phyloP scores from a whole-genome alignment of 2,888 invertebrate genomes.

The Gerris lacustris region DNA sequence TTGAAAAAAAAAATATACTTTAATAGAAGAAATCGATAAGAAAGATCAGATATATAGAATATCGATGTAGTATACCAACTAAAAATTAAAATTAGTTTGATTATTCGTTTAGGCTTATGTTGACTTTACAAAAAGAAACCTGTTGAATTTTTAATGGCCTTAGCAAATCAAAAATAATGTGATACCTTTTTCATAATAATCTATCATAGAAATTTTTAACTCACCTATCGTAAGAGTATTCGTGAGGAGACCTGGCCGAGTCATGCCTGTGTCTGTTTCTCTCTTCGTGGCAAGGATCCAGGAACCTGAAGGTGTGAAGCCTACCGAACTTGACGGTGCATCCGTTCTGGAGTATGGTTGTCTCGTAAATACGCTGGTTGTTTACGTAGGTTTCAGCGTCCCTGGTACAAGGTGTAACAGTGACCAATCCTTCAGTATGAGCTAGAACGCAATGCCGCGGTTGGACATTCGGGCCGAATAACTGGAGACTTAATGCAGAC shows the following conservation, averaged over 20 bases:
- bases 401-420: slow-evolving; percentile 81
- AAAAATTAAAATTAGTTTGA: too few relatives aligned
- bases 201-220: neutral
- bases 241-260: slow-evolving; percentile 48
- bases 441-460: slow-evolving; percentile 91
- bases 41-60: too few relatives aligned
- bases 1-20: too few relatives aligned
- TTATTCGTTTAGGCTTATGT: too few relatives aligned
- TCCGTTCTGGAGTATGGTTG: slow-evolving; percentile 79
- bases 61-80: too few relatives aligned
- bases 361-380: slow-evolving; percentile 80
- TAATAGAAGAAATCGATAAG: too few relatives aligned
- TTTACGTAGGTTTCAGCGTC: slow-evolving; percentile 93
- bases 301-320: slow-evolving; percentile 72
- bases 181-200: neutral
- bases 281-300: slow-evolving; percentile 70
- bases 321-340: slow-evolving; percentile 74
- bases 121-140: too few relatives aligned
- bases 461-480: slow-evolving; percentile 83
- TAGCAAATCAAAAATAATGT: neutral
- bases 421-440: slow-evolving; percentile 77
- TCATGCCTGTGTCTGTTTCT: slow-evolving; percentile 63
- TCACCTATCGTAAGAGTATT: slow-evolving; percentile 69
- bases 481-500: slow-evolving; percentile 44
- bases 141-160: too few relatives aligned